These are phyloP conservation scores for Etia nguti DNA, from an alignment of 2,113 vertebrate species.

Conservation along the genomic window DNA sequence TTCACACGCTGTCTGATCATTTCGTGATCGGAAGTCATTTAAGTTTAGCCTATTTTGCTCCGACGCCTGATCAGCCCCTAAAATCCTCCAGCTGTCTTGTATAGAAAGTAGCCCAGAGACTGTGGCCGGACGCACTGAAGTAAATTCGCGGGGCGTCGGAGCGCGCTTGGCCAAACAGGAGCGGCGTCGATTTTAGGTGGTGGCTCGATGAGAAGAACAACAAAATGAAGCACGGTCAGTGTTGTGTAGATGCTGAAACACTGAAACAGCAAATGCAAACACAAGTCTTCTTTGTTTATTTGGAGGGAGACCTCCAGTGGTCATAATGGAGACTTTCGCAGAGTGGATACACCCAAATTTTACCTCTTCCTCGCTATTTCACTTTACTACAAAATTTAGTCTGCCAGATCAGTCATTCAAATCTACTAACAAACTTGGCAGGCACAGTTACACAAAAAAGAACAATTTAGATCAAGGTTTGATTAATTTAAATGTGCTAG, in stretches of 20 bases:
- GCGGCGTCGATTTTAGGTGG: background rate
- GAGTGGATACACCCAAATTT: background rate
- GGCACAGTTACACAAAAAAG: background rate
- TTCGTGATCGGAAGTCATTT: conserved; percentile 64
- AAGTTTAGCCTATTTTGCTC: background rate
- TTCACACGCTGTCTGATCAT: conserved; percentile 66
- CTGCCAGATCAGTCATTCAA: background rate
- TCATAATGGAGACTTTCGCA: background rate
- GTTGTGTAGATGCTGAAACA: background rate
- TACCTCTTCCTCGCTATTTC: background rate
- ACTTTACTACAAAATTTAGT: background rate
- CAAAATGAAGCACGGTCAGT: background rate
- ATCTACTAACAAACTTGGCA: background rate
- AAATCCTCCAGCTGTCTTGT: background rate
- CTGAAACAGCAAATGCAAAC: background rate
- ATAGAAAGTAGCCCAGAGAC: background rate
- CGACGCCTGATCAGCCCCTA: background rate
- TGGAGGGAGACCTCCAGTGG: conserved; percentile 51
- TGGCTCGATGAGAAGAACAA: background rate
- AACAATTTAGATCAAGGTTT: background rate
- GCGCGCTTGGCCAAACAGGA: background rate
- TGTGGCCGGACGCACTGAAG: background rate
- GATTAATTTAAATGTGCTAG: background rate
- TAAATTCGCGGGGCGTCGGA: background rate
- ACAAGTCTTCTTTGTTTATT: background rate